Percentiles rank a stretch among this genome's conserved stretches.
Conservation (phyloP, 2,888 invertebrate genomes). For the Acleris holmiana region DNA sequence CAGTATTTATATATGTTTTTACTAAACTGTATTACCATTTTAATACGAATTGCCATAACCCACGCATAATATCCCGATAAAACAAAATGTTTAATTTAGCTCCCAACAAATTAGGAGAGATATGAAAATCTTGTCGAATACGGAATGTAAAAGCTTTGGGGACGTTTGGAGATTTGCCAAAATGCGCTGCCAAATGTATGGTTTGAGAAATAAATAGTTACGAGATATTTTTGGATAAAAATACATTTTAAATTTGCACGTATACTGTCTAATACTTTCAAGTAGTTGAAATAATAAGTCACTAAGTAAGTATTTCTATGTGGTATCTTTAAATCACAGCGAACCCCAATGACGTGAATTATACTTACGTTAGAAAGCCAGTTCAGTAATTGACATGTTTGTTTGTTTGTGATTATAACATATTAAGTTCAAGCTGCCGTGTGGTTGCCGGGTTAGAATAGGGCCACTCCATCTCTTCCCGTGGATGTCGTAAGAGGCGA, state of each 20-base stretch:
- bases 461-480: no score
- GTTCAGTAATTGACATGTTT: no score
- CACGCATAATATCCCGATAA: slow-evolving; percentile 11
- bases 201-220: slow-evolving; percentile 29
- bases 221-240: slow-evolving; percentile 16
- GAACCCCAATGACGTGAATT: no score
- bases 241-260: slow-evolving; percentile 6
- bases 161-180: slow-evolving; percentile 36
- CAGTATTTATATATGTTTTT: not conserved
- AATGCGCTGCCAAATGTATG: slow-evolving; percentile 37
- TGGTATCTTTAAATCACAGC: not conserved
- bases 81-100: slow-evolving; percentile 16
- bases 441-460: no score
- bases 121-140: slow-evolving; percentile 33
- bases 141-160: slow-evolving; percentile 35
- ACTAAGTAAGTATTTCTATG: not conserved
- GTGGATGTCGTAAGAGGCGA: no score
- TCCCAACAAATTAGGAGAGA: slow-evolving; percentile 24
- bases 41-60: not conserved
- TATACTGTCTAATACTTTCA: not conserved
- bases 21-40: not conserved
- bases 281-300: no score
- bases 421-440: no score
- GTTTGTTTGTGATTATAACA: no score
- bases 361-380: no score